phyloP scores from a whole-genome alignment of 2,797 vertebrate genomes.

The Enteromius trimaculatus region DNA sequence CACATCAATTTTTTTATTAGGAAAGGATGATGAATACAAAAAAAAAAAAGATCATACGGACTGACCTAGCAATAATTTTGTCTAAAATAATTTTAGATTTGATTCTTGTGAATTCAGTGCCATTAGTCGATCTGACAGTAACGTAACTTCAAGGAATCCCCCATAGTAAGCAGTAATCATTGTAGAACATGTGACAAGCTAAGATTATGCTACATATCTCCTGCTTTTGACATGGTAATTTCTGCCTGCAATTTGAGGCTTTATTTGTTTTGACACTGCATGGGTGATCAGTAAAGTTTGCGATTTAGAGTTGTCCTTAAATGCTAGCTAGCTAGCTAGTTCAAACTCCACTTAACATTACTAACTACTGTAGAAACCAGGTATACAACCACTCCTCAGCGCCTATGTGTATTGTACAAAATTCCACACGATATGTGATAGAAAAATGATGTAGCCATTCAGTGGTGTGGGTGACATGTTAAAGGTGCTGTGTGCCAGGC shows the following conservation, averaged over 20 bases:
- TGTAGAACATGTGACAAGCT: background rate
- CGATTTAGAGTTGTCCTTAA: background rate
- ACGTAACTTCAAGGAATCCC: background rate
- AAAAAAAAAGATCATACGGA: too few species aligned
- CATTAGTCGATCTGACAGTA: background rate
- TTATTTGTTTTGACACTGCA: background rate
- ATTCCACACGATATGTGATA: too few species aligned
- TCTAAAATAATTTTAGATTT: background rate
- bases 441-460: too few species aligned
- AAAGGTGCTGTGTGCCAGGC: too few species aligned
- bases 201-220: background rate
- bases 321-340: background rate
- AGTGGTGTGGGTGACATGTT: too few species aligned
- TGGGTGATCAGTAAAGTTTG: background rate
- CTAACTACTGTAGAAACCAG: background rate
- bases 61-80: too few species aligned
- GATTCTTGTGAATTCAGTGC: background rate
- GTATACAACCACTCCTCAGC: background rate
- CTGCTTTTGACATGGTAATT: background rate
- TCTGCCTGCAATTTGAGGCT: background rate
- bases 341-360: background rate
- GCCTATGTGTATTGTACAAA: too few species aligned
- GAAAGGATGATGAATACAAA: too few species aligned
- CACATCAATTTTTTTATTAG: too few species aligned
- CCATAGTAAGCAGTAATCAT: background rate